Conservation (phyloP, 2,888 invertebrate genomes). For the Leptarthrus brevirostris region DNA sequence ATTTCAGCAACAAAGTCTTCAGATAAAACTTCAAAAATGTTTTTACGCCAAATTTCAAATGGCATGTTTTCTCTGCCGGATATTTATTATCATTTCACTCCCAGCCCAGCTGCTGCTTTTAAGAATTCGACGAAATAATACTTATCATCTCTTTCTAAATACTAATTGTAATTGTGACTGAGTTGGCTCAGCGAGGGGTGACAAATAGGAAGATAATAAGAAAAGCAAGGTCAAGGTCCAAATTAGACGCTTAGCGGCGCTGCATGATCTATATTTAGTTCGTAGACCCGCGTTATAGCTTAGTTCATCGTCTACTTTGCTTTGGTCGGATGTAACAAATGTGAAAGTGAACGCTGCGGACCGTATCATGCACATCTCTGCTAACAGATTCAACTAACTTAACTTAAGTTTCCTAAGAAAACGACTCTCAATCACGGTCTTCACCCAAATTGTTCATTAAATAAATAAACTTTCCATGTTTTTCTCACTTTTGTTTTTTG, state of each 20-base stretch:
- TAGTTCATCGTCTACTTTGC: background rate
- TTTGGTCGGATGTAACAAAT: background rate
- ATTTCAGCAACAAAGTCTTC: too few relatives aligned
- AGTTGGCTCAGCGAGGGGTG: too few relatives aligned
- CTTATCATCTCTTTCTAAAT: too few relatives aligned
- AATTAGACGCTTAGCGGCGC: conserved; percentile 5
- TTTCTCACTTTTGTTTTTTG: background rate
- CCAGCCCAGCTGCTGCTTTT: too few relatives aligned
- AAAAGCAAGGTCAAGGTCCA: conserved; percentile 28
- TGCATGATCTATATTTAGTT: background rate
- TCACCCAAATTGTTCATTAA: background rate
- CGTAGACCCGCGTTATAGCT: background rate
- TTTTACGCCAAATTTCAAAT: too few relatives aligned
- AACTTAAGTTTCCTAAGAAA: background rate
- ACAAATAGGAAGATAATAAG: too few relatives aligned
- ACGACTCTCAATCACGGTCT: background rate
- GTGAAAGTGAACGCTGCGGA: background rate
- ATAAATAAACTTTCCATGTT: background rate
- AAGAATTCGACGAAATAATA: too few relatives aligned
- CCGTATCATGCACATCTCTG: background rate
- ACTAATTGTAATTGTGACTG: too few relatives aligned
- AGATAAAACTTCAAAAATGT: too few relatives aligned
- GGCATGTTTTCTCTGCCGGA: too few relatives aligned
- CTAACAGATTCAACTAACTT: background rate
- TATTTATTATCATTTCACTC: too few relatives aligned